A percentile compares a stretch with the other conserved stretches of the same genome.
Conservation (phyloP, 2,888 invertebrate species). For the Tetanocera ferruginea region DNA sequence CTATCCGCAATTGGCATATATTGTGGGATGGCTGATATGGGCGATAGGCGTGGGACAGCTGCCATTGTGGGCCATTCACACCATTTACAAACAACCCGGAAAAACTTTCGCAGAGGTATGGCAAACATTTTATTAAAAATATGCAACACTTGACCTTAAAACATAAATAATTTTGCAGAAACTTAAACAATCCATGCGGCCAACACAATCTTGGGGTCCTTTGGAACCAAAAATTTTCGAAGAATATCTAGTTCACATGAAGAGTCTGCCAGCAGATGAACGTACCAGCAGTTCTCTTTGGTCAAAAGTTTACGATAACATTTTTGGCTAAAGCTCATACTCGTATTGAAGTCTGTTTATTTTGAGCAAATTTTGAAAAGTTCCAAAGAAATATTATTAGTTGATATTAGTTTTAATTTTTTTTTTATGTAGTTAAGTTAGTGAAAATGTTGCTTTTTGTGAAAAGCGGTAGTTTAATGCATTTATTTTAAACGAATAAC, state of each 20-base stretch:
- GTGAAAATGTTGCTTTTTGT: background rate
- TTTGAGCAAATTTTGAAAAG: constrained; percentile 38
- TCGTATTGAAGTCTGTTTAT: constrained; percentile 20
- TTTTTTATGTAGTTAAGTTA: constrained; percentile 11
- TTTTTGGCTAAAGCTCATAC: constrained; percentile 57
- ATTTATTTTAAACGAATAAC: background rate
- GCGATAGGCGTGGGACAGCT: constrained; percentile 72
- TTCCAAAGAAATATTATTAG: constrained; percentile 21
- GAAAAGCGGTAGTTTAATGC: constrained; percentile 11
- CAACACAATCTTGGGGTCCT: constrained; percentile 65
- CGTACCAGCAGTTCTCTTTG: constrained; percentile 35
- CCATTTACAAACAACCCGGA: constrained; percentile 62
- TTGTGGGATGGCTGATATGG: constrained; percentile 72
- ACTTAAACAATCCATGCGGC: constrained; percentile 58
- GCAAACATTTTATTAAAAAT: background rate
- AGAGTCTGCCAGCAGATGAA: constrained; percentile 15
- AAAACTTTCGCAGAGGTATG: constrained; percentile 49
- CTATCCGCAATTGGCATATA: constrained; percentile 75
- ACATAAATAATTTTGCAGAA: constrained; percentile 56
- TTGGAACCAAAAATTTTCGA: constrained; percentile 66
- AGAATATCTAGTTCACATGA: constrained; percentile 68
- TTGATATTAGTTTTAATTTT: constrained; percentile 9
- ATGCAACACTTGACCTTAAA: too few relatives aligned
- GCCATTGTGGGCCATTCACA: constrained; percentile 67
- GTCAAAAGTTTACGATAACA: constrained; percentile 56